A percentile compares a stretch with the other conserved stretches of the same genome.
phyloP scores from a whole-genome alignment of 2,888 invertebrate species.

The Coronaproctus castanopsis region DNA sequence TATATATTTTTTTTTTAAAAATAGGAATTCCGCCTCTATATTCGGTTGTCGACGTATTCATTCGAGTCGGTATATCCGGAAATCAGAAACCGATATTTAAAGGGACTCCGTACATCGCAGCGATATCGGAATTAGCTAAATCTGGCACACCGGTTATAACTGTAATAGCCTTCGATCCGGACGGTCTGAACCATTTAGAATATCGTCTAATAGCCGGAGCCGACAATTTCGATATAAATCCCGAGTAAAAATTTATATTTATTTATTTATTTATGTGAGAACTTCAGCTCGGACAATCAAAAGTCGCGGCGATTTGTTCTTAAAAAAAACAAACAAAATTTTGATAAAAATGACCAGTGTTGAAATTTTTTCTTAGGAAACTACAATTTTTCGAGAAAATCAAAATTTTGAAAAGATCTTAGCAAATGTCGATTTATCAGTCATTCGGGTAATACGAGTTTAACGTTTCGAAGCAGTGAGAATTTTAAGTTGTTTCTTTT shows the following conservation, averaged over 20 bases:
- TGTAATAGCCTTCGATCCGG: conserved; percentile 55
- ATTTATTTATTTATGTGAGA: too few relatives aligned
- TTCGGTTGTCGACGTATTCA: conserved; percentile 41
- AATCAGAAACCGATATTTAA: conserved; percentile 62
- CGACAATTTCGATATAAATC: conserved; percentile 55
- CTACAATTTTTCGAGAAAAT: too few relatives aligned
- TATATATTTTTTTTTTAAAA: too few relatives aligned
- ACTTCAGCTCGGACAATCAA: neutral
- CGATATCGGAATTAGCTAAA: conserved; percentile 45
- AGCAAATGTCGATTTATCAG: too few relatives aligned
- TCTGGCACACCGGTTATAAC: conserved; percentile 46
- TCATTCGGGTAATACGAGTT: too few relatives aligned
- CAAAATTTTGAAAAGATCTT: too few relatives aligned
- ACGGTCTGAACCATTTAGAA: conserved; percentile 46
- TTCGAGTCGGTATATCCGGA: conserved; percentile 58
- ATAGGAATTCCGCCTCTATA: conserved; percentile 40
- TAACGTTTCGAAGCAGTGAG: too few relatives aligned
- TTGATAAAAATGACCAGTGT: too few relatives aligned
- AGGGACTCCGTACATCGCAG: conserved; percentile 42
- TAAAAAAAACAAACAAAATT: neutral
- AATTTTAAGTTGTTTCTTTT: too few relatives aligned
- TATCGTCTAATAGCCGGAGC: conserved; percentile 52
- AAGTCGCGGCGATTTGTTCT: neutral
- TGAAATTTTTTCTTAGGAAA: too few relatives aligned
- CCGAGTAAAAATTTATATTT: too few relatives aligned